Evolutionary conservation across 2,797 vertebrate species (phyloP), one percentile per base, ranked within the genome.

Genomic region (Sebastes steindachneri): DNA sequence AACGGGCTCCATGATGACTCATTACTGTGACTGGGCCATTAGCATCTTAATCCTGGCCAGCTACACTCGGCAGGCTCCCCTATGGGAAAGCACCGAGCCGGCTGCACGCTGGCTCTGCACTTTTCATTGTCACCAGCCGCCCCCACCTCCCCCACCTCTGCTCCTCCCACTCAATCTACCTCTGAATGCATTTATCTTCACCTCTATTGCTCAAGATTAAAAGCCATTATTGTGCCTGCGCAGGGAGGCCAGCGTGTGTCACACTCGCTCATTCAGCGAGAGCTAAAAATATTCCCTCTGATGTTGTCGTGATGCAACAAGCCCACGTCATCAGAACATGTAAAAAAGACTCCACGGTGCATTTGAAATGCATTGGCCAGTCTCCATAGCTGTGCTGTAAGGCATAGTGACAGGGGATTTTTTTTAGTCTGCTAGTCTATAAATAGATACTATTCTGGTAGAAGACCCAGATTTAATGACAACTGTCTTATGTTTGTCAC

Each of bases 201-300:
- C 86, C 85, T 82, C 77, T n/a, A 72, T 79, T 84, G 83, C 79
- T 80, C 57, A 81, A 88, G 86, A 93, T 93, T 94, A 92, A 93
- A 92, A 94, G 89, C 86, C 88, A 89, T 88, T 83, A 89, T 93
- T 85, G 84, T 88, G 71, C 60, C 70, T 64, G 87, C 11, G 54
- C 73, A 71, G 71, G 28, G 84, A 88, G 84, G 88, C 62, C 85
- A 83, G 72, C 19, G 10, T 70, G 85, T 85, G 84, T 86, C 87
- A 82, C 75, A 74, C 79, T 86, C 84, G 77, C 84, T 88, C 91
- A 89, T 93, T 93, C 89, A 87, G 88, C 59, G 2, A 12, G 7
- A 68, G 87, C 91, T 93, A 93, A 94, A 95, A 93, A 93, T 93
- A 93, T 83, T 86, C 80, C 62, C 80, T 91, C 71, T 91, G 87